A percentile compares a stretch with the other conserved stretches of the same genome.
Evolutionary conservation across 2,797 vertebrate species (phyloP).

Genomic region (Decapterus maruadsi): DNA sequence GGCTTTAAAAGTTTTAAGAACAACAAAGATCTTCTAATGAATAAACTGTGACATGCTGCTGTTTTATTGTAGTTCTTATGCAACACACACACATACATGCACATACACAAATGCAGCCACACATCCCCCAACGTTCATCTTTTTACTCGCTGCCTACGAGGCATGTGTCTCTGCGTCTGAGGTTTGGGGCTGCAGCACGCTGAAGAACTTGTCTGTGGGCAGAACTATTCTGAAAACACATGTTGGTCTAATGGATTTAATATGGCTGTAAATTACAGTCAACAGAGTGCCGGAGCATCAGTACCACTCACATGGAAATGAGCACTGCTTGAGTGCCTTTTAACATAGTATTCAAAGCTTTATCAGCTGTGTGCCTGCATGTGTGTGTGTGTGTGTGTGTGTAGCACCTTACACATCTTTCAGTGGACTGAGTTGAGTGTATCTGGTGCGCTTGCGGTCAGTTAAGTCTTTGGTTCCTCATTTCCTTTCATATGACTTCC

Average conservation of each 20-base stretch:
- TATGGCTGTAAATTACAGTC: slow-evolving; percentile 78
- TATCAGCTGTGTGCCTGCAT: slow-evolving; percentile 25
- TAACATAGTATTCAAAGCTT: slow-evolving; percentile 55
- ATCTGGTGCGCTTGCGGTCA: slow-evolving; percentile 41
- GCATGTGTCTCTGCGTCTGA: slow-evolving; percentile 49
- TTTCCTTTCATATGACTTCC: background rate
- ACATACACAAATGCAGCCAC: slow-evolving; percentile 1
- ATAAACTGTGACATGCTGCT: slow-evolving; percentile 15
- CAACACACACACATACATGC: background rate
- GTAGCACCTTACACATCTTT: slow-evolving; percentile 31
- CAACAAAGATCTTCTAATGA: slow-evolving; percentile 12
- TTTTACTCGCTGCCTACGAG: slow-evolving; percentile 21
- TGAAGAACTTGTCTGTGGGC: slow-evolving; percentile 65
- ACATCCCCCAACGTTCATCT: slow-evolving; percentile 18
- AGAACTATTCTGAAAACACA: slow-evolving; percentile 71
- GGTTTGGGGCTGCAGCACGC: slow-evolving; percentile 57
- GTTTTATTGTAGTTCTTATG: background rate
- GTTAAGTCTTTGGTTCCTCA: slow-evolving; percentile 13
- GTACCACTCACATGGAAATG: slow-evolving; percentile 74
- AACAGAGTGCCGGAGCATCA: slow-evolving; percentile 56
- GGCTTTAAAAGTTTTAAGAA: slow-evolving; percentile 7
- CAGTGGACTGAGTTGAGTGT: slow-evolving; percentile 27
- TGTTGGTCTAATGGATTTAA: slow-evolving; percentile 82
- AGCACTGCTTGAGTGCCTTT: slow-evolving; percentile 64
- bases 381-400: slow-evolving; percentile 11